A percentile compares a stretch with the other conserved stretches of the same genome.
Evolutionary conservation across 2,113 vertebrate species (phyloP).

Genomic region (Macrotus californicus): DNA sequence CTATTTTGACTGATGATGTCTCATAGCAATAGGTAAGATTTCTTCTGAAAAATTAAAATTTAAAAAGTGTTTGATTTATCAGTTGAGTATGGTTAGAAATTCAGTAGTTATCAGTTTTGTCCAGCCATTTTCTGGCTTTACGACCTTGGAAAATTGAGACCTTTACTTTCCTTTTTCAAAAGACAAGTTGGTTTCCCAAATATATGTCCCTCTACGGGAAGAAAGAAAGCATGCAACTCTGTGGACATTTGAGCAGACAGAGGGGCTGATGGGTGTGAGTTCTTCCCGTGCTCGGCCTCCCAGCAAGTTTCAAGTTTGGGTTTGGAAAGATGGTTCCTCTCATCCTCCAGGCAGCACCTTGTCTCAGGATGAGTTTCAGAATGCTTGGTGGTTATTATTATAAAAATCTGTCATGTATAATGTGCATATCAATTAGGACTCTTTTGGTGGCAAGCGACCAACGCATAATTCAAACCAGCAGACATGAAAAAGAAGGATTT

Average conservation of each 20-base stretch:
- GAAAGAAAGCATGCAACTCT: not conserved
- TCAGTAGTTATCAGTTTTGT: not conserved
- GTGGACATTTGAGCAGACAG: not conserved
- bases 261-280: not conserved
- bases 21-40: slow-evolving; percentile 23
- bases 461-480: not conserved
- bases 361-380: not conserved
- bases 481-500: not conserved
- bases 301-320: not conserved
- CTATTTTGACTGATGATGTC: slow-evolving; percentile 32
- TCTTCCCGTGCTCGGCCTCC: not conserved
- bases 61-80: slow-evolving; percentile 40
- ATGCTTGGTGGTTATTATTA: not conserved
- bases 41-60: slow-evolving; percentile 46
- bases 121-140: not conserved
- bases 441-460: not conserved
- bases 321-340: not conserved
- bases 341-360: not conserved
- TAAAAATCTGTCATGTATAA: not conserved
- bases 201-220: not conserved
- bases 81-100: not conserved
- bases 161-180: not conserved
- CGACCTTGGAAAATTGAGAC: not conserved
- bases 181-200: not conserved
- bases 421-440: not conserved